Conservation (phyloP, 2,113 vertebrate species). For the Diphyllodes magnificus region DNA sequence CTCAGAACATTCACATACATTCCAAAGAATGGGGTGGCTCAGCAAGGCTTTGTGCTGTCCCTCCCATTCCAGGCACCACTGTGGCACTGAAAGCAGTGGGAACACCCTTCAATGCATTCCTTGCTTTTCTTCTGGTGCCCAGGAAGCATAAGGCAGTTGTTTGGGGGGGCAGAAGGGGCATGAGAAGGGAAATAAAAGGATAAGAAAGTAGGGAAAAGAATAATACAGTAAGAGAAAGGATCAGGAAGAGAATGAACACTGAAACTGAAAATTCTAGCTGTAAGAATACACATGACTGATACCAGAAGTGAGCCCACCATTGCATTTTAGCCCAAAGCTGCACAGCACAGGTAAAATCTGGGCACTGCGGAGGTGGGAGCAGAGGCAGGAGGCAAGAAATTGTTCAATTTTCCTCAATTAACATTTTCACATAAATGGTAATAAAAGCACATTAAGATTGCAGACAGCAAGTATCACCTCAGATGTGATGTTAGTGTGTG, state of each 20-base stretch:
- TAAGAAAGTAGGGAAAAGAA: neutral
- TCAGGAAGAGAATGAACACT: neutral
- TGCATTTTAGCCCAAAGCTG: neutral
- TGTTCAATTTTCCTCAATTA: neutral
- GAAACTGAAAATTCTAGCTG: neutral
- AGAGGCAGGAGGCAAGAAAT: neutral
- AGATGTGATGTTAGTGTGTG: neutral
- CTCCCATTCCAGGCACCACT: neutral
- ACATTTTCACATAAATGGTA: neutral
- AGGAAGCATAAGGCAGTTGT: neutral
- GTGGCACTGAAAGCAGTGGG: neutral
- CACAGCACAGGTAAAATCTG: neutral
- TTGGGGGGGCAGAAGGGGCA: too few relatives aligned
- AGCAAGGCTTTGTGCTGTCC: neutral
- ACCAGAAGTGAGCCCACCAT: neutral
- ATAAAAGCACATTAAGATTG: neutral
- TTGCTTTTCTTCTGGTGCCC: neutral
- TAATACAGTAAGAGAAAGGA: neutral
- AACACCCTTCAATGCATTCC: neutral
- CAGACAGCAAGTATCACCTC: neutral
- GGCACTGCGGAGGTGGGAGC: neutral
- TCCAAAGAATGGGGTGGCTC: neutral
- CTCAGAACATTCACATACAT: rapidly evolving
- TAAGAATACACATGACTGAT: neutral
- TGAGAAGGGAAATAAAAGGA: neutral